These are phyloP conservation scores for Tragulus kanchil DNA, from an alignment of 2,113 vertebrate genomes.

Conservation along the genomic window DNA sequence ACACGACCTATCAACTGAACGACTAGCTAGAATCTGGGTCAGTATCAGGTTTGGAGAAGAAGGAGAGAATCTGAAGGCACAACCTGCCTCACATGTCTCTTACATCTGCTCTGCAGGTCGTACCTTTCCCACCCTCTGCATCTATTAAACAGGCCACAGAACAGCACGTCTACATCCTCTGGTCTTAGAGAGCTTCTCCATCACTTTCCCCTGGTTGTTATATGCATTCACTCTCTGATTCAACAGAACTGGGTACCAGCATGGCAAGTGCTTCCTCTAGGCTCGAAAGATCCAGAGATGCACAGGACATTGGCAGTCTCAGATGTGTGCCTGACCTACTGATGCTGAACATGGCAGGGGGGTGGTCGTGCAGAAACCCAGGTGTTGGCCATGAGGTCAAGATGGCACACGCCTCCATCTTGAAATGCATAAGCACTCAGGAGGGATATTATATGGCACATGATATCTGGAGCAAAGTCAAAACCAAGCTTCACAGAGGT, in stretches of 20 bases:
- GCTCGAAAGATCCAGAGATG: neutral
- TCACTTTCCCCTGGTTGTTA: accelerated
- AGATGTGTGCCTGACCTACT: no score
- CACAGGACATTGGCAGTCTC: neutral
- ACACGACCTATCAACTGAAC: neutral
- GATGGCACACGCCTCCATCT: neutral
- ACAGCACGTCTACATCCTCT: accelerated
- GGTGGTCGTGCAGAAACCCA: neutral
- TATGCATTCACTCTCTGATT: accelerated
- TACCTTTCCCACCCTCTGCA: accelerated
- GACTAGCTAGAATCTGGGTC: neutral
- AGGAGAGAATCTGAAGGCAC: neutral
- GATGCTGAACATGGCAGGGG: neutral
- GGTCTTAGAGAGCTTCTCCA: neutral
- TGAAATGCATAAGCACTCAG: neutral
- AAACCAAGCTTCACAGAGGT: neutral
- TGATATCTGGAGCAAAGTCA: neutral
- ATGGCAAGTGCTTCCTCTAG: accelerated
- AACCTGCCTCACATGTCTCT: accelerated
- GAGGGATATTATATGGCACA: accelerated
- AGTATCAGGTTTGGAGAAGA: neutral
- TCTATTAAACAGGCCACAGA: neutral
- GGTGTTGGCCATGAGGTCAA: neutral
- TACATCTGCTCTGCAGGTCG: neutral
- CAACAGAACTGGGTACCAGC: accelerated